These are phyloP conservation scores for Aegotheles bennettii DNA, from an alignment of 2,113 vertebrate genomes.

Conservation along the genomic window DNA sequence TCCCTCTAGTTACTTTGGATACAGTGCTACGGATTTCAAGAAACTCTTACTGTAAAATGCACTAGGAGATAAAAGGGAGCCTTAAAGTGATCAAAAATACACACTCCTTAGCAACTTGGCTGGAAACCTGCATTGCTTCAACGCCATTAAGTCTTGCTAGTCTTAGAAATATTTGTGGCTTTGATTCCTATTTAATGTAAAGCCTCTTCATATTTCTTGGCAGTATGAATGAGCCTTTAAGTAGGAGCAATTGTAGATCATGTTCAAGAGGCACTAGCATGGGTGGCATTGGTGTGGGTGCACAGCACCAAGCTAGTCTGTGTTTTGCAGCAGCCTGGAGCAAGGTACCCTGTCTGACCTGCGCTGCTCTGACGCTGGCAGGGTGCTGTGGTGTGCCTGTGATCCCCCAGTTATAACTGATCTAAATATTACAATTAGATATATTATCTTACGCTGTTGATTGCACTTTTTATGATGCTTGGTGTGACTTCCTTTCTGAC, in stretches of 20 bases:
- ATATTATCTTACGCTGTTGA: too few species aligned
- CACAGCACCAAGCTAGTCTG: fast-evolving
- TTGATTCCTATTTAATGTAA: background rate
- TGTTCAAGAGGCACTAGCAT: fast-evolving
- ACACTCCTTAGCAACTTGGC: background rate
- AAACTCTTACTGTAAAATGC: background rate
- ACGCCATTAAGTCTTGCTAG: background rate
- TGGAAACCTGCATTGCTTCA: background rate
- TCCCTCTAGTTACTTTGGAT: background rate
- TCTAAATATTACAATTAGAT: background rate
- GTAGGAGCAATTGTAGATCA: background rate
- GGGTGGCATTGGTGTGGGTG: fast-evolving
- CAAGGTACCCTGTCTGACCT: background rate
- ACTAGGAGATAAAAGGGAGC: background rate
- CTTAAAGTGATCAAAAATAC: background rate
- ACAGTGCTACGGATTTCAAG: background rate
- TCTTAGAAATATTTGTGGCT: background rate
- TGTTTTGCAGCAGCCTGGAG: background rate
- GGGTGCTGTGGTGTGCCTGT: background rate
- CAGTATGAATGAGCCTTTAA: background rate
- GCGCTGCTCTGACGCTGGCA: fast-evolving
- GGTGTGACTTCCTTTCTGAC: background rate
- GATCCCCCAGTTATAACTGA: background rate
- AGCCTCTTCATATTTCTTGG: background rate
- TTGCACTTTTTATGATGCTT: background rate